Evolutionary conservation across 2,888 invertebrate genomes (phyloP).

Genomic region (Pseudococcus longispinus): DNA sequence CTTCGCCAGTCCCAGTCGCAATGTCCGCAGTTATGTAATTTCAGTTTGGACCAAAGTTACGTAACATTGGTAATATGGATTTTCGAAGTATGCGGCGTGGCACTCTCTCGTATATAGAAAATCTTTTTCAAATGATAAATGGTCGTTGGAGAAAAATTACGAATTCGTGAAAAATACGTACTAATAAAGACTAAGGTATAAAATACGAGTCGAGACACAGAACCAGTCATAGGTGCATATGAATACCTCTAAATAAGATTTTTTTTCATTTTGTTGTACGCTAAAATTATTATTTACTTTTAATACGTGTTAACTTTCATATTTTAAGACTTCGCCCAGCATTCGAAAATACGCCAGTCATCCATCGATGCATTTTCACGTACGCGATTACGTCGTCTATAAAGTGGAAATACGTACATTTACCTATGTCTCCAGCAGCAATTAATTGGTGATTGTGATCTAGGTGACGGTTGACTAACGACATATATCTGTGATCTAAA

Average conservation of each 20-base stretch:
- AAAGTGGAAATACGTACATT: background rate
- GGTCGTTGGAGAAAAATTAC: background rate
- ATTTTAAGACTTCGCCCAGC: background rate
- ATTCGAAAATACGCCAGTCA: slow-evolving; percentile 37
- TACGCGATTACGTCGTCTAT: slow-evolving; percentile 16
- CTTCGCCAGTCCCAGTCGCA: background rate
- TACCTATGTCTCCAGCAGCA: background rate
- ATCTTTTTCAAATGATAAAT: background rate
- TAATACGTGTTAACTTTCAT: slow-evolving; percentile 44
- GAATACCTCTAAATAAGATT: background rate
- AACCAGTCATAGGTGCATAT: background rate
- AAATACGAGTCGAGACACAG: background rate
- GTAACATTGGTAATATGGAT: background rate
- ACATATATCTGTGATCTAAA: background rate
- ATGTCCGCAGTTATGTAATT: background rate
- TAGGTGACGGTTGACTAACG: slow-evolving; percentile 43
- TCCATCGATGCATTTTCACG: slow-evolving; percentile 44
- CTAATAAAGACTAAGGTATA: background rate
- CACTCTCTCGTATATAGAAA: background rate
- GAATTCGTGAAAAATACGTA: background rate
- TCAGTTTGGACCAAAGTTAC: background rate
- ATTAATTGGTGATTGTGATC: slow-evolving; percentile 30
- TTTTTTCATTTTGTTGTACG: slow-evolving; percentile 36
- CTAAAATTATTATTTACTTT: slow-evolving; percentile 43
- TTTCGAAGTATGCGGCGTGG: background rate